phyloP scores from a whole-genome alignment of 92 coral and sea anemone species.

The Paramuricea clavata region DNA sequence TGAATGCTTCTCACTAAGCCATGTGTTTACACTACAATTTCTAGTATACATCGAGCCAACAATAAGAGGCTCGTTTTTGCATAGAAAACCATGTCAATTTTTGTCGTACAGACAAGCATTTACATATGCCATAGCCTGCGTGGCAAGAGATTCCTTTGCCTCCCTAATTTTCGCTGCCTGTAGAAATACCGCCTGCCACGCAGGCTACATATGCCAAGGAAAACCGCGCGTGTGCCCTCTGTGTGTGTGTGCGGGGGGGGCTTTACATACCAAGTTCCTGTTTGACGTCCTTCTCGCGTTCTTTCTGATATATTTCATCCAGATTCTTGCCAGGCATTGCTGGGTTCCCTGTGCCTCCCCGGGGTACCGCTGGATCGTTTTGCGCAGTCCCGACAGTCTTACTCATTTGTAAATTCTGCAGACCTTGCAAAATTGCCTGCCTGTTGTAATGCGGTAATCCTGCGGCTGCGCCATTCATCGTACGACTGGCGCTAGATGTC shows the following conservation, averaged over 20 bases:
- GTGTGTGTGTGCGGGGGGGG: too few species aligned
- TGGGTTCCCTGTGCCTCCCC: background rate
- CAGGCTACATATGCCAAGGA: too few species aligned
- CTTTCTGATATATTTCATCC: slow-evolving; percentile 27
- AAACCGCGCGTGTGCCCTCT: too few species aligned
- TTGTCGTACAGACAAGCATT: background rate
- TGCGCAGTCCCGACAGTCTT: background rate
- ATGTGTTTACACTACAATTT: too few species aligned
- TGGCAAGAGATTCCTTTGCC: too few species aligned
- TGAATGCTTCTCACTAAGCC: too few species aligned
- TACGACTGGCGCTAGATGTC: background rate
- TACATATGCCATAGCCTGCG: too few species aligned
- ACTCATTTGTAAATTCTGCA: slow-evolving; percentile 34
- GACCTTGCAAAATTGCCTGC: slow-evolving; percentile 35
- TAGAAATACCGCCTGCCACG: too few species aligned
- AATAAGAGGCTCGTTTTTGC: too few species aligned
- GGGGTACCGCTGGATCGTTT: background rate
- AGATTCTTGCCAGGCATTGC: slow-evolving; percentile 7
- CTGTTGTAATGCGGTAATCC: slow-evolving; percentile 16
- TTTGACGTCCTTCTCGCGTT: slow-evolving; percentile 5
- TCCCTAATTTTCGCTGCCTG: too few species aligned
- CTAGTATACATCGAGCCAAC: too few species aligned
- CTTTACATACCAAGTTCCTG: slow-evolving; percentile 39
- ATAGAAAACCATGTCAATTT: too few species aligned
- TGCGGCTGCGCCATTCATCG: background rate